Percentiles rank a stretch among this genome's conserved stretches.
Evolutionary conservation across 2,888 invertebrate genomes (phyloP).

Genomic region (Hecatera dysodea): DNA sequence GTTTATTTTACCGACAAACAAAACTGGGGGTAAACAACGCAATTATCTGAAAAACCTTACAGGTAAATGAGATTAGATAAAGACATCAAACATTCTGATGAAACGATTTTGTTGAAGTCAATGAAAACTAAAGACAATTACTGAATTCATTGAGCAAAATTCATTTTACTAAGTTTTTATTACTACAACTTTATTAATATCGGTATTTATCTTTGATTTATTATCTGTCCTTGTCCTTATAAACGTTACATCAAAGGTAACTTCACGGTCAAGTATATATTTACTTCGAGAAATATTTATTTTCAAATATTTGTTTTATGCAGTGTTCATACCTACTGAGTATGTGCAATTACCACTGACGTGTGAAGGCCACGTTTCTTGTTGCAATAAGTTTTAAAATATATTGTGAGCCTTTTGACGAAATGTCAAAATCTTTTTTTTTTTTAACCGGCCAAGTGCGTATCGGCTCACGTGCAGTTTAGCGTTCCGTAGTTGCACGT

Average conservation of each 20-base stretch:
- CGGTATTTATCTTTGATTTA: conserved; percentile 22
- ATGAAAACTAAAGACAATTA: conserved; percentile 17
- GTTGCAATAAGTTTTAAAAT: conserved; percentile 24
- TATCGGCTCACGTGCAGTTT: too few species aligned
- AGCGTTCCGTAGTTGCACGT: too few species aligned
- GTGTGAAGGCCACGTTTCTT: conserved; percentile 31
- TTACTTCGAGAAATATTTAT: conserved; percentile 35
- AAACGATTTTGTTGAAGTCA: background rate
- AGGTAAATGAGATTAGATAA: background rate
- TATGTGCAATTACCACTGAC: conserved; percentile 13
- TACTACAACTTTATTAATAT: conserved; percentile 17
- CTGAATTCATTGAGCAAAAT: background rate
- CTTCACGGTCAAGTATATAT: conserved; percentile 39
- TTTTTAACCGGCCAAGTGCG: too few species aligned
- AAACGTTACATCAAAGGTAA: conserved; percentile 36
- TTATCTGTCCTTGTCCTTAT: conserved; percentile 19
- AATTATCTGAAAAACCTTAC: background rate
- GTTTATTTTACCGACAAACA: too few species aligned
- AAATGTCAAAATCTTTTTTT: background rate
- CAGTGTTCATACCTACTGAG: conserved; percentile 24
- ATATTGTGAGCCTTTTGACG: background rate
- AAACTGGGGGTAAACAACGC: background rate
- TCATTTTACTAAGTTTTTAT: conserved; percentile 18
- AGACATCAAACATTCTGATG: background rate
- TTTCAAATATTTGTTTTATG: conserved; percentile 43